These are phyloP conservation scores for Ispidina picta DNA, from an alignment of 2,797 vertebrate genomes.

Conservation along the genomic window DNA sequence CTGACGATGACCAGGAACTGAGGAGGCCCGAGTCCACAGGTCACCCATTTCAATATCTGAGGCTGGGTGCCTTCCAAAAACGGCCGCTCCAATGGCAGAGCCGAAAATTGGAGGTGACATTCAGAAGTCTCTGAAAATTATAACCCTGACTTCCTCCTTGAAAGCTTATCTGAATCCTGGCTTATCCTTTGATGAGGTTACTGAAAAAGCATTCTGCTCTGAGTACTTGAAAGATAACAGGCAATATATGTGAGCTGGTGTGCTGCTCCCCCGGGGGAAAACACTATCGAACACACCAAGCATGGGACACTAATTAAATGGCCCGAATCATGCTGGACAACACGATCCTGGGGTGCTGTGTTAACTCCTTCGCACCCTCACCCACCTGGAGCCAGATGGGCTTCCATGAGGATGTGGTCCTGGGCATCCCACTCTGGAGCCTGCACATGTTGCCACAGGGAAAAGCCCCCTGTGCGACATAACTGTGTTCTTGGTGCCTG, in stretches of 20 bases:
- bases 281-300: slow-evolving; percentile 47
- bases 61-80: slow-evolving; percentile 71
- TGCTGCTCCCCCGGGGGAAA: slow-evolving; percentile 60
- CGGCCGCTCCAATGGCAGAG: slow-evolving; percentile 71
- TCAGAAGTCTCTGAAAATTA: slow-evolving; percentile 85
- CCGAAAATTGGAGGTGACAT: slow-evolving; percentile 85
- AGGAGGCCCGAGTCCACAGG: slow-evolving; percentile 71
- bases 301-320: slow-evolving; percentile 66
- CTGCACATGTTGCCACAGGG: rapidly evolving
- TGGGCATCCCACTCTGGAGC: neutral
- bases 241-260: slow-evolving; percentile 56
- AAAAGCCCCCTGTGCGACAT: neutral
- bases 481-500: rapidly evolving
- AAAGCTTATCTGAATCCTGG: slow-evolving; percentile 83
- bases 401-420: rapidly evolving
- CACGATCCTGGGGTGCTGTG: neutral
- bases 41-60: slow-evolving; percentile 83
- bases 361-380: slow-evolving; percentile 1
- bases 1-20: slow-evolving; percentile 75
- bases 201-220: slow-evolving; percentile 75
- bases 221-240: slow-evolving; percentile 78
- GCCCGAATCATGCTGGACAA: slow-evolving; percentile 30
- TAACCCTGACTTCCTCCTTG: slow-evolving; percentile 82
- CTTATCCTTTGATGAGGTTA: slow-evolving; percentile 84
- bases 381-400: neutral